Evolutionary conservation across 2,888 invertebrate species (phyloP).

Genomic region (Galerucella pusilla): DNA sequence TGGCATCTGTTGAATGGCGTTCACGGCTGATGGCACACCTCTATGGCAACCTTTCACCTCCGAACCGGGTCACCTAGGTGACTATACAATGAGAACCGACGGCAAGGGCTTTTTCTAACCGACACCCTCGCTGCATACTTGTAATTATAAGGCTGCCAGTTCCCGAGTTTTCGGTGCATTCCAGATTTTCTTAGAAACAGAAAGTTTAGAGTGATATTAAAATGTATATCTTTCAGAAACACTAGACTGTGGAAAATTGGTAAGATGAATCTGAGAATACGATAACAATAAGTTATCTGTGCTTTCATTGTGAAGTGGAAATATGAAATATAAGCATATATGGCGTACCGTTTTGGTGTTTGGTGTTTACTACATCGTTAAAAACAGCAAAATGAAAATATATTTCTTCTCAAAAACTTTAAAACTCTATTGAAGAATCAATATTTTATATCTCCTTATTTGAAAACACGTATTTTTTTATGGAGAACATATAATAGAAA

Average conservation of each 20-base stretch:
- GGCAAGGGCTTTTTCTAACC: slow-evolving; percentile 23
- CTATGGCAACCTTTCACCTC: slow-evolving; percentile 64
- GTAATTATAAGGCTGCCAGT: slow-evolving; percentile 32
- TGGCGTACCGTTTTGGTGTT: no score
- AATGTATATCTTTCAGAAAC: background rate
- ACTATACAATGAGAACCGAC: slow-evolving; percentile 44
- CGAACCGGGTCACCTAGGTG: slow-evolving; percentile 59
- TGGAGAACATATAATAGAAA: no score
- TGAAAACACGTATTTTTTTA: no score
- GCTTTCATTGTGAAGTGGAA: no score
- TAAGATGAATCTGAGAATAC: background rate
- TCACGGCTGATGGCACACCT: slow-evolving; percentile 57
- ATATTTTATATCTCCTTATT: no score
- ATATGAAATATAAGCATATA: no score
- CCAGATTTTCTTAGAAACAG: background rate
- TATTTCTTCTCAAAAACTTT: no score
- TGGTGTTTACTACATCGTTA: no score
- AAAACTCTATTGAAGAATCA: no score
- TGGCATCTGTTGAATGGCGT: slow-evolving; percentile 51
- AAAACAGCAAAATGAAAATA: no score
- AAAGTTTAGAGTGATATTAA: background rate
- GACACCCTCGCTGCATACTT: slow-evolving; percentile 37
- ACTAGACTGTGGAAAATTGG: background rate
- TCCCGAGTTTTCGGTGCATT: slow-evolving; percentile 19
- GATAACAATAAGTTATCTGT: no score